Evolutionary conservation across 2,113 vertebrate genomes (phyloP).

Genomic region (Pygoscelis antarcticus): DNA sequence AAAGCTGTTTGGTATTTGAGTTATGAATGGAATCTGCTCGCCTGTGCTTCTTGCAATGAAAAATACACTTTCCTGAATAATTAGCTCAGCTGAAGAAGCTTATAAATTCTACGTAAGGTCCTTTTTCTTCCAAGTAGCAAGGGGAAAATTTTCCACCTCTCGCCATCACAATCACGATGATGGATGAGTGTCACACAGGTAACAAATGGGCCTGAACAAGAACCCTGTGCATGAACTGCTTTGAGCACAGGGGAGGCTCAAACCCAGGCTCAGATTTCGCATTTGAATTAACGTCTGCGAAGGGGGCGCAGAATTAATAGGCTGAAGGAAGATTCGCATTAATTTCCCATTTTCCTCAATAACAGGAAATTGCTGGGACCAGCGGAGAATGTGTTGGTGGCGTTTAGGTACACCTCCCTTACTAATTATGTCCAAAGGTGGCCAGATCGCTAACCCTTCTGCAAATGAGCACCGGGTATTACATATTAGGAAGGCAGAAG

Average conservation of each 20-base stretch:
- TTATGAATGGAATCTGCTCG: constrained; percentile 40
- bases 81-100: constrained; percentile 40
- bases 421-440: neutral
- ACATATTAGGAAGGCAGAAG: neutral
- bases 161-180: neutral
- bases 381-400: accelerated
- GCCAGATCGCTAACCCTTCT: neutral
- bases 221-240: neutral
- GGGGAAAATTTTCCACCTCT: constrained; percentile 8
- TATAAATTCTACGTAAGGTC: neutral
- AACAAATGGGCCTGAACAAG: neutral
- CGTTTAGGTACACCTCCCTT: neutral
- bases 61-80: constrained; percentile 41
- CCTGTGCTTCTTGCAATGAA: neutral
- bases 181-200: neutral
- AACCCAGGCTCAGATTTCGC: neutral
- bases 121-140: neutral
- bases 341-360: constrained; percentile 3
- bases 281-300: neutral
- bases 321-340: neutral
- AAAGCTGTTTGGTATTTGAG: constrained; percentile 12
- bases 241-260: neutral
- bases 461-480: neutral
- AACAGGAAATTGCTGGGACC: neutral
- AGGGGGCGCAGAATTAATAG: neutral